These are phyloP conservation scores for Stigmatopora argus DNA, from an alignment of 2,113 vertebrate species.

Conservation along the genomic window DNA sequence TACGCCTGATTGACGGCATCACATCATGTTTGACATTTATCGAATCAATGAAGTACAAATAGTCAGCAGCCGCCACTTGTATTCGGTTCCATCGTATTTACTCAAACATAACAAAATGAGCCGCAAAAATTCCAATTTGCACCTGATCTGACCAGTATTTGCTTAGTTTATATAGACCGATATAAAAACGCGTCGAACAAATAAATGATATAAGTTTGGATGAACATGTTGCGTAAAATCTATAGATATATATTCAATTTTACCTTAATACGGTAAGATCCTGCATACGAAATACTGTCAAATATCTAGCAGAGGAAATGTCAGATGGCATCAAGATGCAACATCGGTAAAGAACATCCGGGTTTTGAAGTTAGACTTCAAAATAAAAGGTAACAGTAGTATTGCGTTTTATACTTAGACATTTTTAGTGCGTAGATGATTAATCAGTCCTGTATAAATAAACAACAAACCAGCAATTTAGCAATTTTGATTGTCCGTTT, in stretches of 20 bases:
- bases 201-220: background rate
- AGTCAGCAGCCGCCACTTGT: background rate
- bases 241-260: background rate
- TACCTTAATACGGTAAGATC: constrained; percentile 35
- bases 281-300: constrained; percentile 19
- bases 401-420: too few species aligned
- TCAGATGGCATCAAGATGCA: background rate
- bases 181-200: background rate
- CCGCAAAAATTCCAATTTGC: background rate
- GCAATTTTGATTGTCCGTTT: background rate
- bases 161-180: background rate
- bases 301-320: constrained; percentile 2
- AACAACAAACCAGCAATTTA: background rate
- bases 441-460: too few species aligned
- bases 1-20: background rate
- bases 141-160: background rate
- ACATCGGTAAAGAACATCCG: constrained; percentile 5
- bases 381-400: constrained; percentile 7
- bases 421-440: too few species aligned
- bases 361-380: constrained; percentile 6
- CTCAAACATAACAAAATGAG: background rate
- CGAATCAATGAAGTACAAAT: background rate
- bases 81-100: background rate
- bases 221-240: background rate
- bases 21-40: background rate